Base-by-base conservation (phyloP, 2,888 invertebrate species). In the Dryobotodes eremita region DNA sequence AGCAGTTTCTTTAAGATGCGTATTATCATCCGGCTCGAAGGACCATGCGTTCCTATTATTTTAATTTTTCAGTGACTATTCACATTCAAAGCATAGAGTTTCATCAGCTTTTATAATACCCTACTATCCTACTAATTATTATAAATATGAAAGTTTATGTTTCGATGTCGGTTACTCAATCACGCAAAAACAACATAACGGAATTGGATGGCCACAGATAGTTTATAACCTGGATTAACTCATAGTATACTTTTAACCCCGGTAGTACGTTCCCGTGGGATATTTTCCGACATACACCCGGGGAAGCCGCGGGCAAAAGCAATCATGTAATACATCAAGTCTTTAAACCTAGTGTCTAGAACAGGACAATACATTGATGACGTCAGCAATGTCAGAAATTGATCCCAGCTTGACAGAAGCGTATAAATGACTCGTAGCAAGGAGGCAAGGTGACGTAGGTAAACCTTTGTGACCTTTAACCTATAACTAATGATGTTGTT, bases 401-500 rank as follows among this genome's bases (percentile, higher is more conserved):
- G 50, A 50, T 26, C 61, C 15, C n/a, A 64, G 50, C 46, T 64
- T 64, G 31, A 64, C 2, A 5, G 11, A 50, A 42, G 36, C 26
- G 23, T n/a, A 6, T 46, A 59, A 80, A 80, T 75, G 20, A 65
- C 55, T 64, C 53, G 64, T 65, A 46, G 17, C 36, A 65, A n/a
- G 8, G n/a, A 31, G 17, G 23, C 1, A 59, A 73, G 5, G 46
- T 59, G 64, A 79, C 73, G 36, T 46, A 68, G 80, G 36, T 66
- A 31, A 59, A 79, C n/a, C 13, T 23, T 15, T 26, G 61, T 55
- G 74, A 74, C 66, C 50, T 80, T 26, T 61, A 3, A 53, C 53
- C 62, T 79, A 62, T 17, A 57, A 59, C n/a, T 53, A 80, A 59
- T 53, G 31, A 53, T 73, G 26, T 72, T 73, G 57, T 53, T 72